Base-by-base conservation (phyloP, 2,888 invertebrate genomes). In the Acrocyrtus sp. region DNA sequence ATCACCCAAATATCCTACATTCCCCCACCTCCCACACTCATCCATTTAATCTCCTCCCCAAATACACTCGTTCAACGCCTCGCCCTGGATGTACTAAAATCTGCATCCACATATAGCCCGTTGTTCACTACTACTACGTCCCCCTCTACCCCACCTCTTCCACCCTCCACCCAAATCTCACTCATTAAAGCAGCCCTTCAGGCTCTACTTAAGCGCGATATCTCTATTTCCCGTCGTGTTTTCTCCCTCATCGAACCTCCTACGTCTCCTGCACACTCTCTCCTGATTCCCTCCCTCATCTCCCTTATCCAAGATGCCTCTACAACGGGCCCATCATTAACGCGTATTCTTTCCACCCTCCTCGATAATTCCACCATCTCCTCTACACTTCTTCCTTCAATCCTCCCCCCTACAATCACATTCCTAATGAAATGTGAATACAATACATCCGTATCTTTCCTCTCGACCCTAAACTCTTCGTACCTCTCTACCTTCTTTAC, bases 281-380 rank as follows among this genome's bases (percentile, higher is more conserved):
- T n/a, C n/a, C n/a, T n/a, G n/a, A n/a, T n/a, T n/a, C n/a, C n/a
- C 1, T 45, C 47, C 6, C 47, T 66, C 17, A 56, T 26, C 10
- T 26, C 24, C n/a, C 41, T 70, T 3, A 62, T 63, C 27, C 8
- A 50, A 1, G 51, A 48, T n/a, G n/a, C n/a, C 39, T 27, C 34
- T 6, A 15, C 22, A 29, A 63, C 56, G 27, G 47, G 39, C 1
- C 8, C 15, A 17, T 12, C n/a, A 5, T 24, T 58, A 3, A 57
- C 51, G 1, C 22, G 70, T 1, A 56, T 61, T n/a, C 21, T 62
- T 2, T 95, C 80, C 90, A 94, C 24, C 93, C 85, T 96, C 53
- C 86, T 96, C 72, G 95, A 96, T 83, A 93, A 94, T 84, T 91
- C 92, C 10, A 94, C 95, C 84, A 92, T 96, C n/a, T n/a, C n/a